Conservation (phyloP, 2,797 vertebrate species). For the Euphonia xanthogaster region DNA sequence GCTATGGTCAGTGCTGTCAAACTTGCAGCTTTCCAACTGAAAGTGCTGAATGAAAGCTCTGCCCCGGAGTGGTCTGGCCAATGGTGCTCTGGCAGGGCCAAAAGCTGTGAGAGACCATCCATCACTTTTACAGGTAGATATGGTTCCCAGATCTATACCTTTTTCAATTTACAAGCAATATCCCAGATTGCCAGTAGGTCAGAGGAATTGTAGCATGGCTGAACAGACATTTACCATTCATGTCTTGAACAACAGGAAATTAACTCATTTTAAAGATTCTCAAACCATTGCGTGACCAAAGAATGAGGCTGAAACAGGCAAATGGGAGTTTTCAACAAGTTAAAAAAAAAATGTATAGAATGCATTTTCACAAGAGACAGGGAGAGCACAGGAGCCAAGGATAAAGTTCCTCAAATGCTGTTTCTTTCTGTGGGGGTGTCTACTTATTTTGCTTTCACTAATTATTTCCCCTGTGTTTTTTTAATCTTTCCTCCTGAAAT, state of each 20-base stretch:
- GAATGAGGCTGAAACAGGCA: background rate
- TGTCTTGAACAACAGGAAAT: background rate
- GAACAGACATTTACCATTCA: background rate
- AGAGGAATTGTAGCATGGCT: background rate
- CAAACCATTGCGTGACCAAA: background rate
- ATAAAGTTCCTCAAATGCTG: background rate
- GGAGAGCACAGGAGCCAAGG: background rate
- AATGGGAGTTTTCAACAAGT: background rate
- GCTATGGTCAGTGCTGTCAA: background rate
- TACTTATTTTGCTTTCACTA: background rate
- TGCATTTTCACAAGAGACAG: background rate
- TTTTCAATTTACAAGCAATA: background rate
- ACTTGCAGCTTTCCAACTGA: background rate
- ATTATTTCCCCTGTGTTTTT: constrained; percentile 2
- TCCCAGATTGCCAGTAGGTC: background rate
- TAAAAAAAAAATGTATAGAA: background rate
- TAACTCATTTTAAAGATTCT: background rate
- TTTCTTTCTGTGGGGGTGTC: background rate
- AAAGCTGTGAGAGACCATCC: background rate
- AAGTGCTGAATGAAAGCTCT: background rate
- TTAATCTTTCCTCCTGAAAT: background rate
- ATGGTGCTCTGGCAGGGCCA: background rate
- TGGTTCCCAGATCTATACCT: background rate
- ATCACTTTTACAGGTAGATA: background rate
- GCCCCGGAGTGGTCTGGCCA: background rate